Evolutionary conservation across 2,797 vertebrate species (phyloP).

Genomic region (Sebastolobus alascanus): DNA sequence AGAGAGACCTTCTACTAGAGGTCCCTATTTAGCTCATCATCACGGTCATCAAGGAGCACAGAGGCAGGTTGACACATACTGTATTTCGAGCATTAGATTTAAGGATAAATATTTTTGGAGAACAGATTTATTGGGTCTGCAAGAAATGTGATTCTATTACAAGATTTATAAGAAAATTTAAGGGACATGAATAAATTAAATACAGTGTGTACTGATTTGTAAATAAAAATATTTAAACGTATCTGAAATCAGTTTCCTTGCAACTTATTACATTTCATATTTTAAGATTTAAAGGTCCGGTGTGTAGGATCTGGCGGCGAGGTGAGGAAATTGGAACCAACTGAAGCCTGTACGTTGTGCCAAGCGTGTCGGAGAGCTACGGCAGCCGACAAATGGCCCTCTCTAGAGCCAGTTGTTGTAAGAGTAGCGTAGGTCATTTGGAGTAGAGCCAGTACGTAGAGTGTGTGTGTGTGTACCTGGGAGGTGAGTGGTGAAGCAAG

Average conservation of each 20-base stretch:
- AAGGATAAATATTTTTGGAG: conserved; percentile 34
- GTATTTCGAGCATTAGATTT: conserved; percentile 18
- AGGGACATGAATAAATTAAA: conserved; percentile 21
- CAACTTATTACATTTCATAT: background rate
- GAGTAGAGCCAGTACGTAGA: too few species aligned
- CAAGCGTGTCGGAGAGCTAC: too few species aligned
- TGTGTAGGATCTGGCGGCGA: too few species aligned
- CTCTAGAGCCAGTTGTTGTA: too few species aligned
- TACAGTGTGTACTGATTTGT: conserved; percentile 69
- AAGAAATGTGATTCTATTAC: conserved; percentile 29
- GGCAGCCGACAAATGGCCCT: too few species aligned
- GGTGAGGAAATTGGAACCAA: too few species aligned
- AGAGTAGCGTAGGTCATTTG: too few species aligned
- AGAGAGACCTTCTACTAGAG: conserved; percentile 80
- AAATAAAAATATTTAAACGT: conserved; percentile 75
- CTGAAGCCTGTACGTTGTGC: too few species aligned
- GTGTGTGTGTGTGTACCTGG: too few species aligned
- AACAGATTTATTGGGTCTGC: conserved; percentile 27
- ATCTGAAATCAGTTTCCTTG: conserved; percentile 1
- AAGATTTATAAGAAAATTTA: conserved; percentile 25
- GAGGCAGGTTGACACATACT: background rate
- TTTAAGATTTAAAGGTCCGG: background rate
- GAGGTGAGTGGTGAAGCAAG: too few species aligned
- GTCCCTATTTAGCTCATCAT: background rate
- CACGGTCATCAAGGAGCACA: conserved; percentile 3